A percentile compares a stretch with the other conserved stretches of the same genome.
Conservation (phyloP, 2,113 vertebrate genomes). For the Salvelinus alpinus region DNA sequence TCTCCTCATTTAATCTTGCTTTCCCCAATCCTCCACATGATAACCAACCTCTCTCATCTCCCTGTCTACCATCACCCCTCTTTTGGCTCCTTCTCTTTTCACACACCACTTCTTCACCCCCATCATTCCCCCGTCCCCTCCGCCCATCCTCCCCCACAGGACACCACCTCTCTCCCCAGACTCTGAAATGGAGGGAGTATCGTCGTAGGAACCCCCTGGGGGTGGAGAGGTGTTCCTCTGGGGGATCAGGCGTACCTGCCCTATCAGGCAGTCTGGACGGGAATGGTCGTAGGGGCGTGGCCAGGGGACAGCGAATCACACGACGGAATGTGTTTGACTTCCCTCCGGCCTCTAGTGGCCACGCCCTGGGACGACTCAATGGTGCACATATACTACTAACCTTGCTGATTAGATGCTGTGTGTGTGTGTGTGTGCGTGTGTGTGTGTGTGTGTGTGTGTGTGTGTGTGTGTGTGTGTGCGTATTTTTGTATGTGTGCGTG, state of each 20-base stretch:
- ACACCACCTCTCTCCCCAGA: conserved; percentile 94
- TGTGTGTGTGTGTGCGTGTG: not conserved
- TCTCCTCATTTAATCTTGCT: not conserved
- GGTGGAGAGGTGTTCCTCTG: conserved; percentile 72
- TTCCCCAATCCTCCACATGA: too few relatives aligned
- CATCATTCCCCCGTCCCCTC: conserved; percentile 20
- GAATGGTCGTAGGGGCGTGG: conserved; percentile 68
- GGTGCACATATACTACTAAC: conserved; percentile 67
- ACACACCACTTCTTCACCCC: not conserved
- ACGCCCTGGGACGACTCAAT: conserved; percentile 75
- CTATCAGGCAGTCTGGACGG: conserved; percentile 71
- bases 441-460: not conserved
- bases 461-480: not conserved
- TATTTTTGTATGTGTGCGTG: not conserved
- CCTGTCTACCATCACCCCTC: not conserved
- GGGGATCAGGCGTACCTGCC: conserved; percentile 39
- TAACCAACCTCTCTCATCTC: not conserved
- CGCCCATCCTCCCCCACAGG: conserved; percentile 64
- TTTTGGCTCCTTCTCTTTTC: conserved; percentile 20
- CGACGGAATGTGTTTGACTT: conserved; percentile 89
- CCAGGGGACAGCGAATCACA: conserved; percentile 67
- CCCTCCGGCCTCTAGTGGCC: conserved; percentile 69
- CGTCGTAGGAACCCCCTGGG: conserved; percentile 91
- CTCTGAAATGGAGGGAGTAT: conserved; percentile 96
- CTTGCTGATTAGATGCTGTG: not conserved